Evolutionary conservation across 2,113 vertebrate genomes (phyloP), one percentile per base, ranked within the genome.

Genomic region (Lontra canadensis): DNA sequence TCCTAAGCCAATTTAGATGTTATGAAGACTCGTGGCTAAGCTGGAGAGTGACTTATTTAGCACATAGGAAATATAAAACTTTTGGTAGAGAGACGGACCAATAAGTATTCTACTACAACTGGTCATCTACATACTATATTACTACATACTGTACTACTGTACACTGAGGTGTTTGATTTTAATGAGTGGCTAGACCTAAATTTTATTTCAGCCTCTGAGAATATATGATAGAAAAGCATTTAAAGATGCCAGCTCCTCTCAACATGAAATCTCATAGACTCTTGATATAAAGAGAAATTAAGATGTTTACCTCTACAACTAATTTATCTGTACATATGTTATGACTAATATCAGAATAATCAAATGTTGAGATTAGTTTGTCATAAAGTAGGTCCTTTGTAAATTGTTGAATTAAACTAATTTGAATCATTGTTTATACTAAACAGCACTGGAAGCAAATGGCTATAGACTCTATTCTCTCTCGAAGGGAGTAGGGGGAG

Each of bases 161-260:
- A 52, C 23, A 65, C 10, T 4, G 14, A 36, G 31, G 36, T 85
- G 21, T 88, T 93, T 83, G 39, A 81, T 94, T 94, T 95, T 96
- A 95, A 85, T 95, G 44, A 96, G 29, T 44, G 8, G 21, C 88
- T 97, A 65, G 52, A 83, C 36, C 93, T 97, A 74, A 36, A 69
- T 92, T 83, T 88, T 96, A 65, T 71, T 89, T 90, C 36, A 79
- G 65, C 6, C 63, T 88, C 59, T 92, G 78, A 83, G 79, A 96
- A 89, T 65, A 93, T 63, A 31, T 87, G 69, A 31, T 74, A 34
- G 44, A 47, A 97, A 97, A 95, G 1, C 34, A 71, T 87, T 92
- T 69, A 65, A 90, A 65, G 15, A 1, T 89, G 5, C 61, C 44
- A 83, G 26, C 34, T 85, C 49, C 78, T 80, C 20, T 89, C 78